Conservation (phyloP, 2,888 invertebrate genomes). For the Rhaphigaster nebulosa region DNA sequence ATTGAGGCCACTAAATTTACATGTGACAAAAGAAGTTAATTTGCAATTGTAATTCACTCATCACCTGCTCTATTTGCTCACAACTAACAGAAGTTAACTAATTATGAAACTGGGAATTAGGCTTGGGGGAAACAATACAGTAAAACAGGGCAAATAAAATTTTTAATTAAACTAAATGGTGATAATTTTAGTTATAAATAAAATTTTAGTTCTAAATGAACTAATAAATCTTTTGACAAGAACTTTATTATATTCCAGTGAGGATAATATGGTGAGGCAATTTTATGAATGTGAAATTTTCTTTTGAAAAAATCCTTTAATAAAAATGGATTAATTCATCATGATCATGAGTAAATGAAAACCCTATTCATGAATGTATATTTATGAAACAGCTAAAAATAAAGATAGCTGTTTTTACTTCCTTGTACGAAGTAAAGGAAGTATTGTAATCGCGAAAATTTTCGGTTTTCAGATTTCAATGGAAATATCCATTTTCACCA, state of each 20-base stretch:
- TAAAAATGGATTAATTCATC: background rate
- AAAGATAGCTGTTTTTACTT: too few relatives aligned
- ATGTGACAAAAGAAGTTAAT: background rate
- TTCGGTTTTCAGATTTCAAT: too few relatives aligned
- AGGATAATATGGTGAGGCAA: background rate
- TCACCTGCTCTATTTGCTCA: constrained; percentile 3
- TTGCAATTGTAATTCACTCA: background rate
- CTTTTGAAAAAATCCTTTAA: background rate
- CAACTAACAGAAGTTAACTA: background rate
- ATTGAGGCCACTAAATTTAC: background rate
- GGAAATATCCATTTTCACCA: too few relatives aligned
- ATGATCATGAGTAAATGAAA: background rate
- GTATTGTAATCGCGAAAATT: too few relatives aligned
- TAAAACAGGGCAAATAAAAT: background rate
- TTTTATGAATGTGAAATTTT: background rate
- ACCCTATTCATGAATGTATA: background rate
- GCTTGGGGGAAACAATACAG: background rate
- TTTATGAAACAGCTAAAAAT: background rate
- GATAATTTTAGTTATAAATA: background rate
- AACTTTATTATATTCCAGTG: too few relatives aligned
- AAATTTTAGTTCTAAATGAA: too few relatives aligned
- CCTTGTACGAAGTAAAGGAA: too few relatives aligned
- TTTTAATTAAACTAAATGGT: too few relatives aligned
- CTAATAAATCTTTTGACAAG: too few relatives aligned
- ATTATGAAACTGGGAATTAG: background rate